Conservation (phyloP, 2,888 invertebrate genomes). For the Stenoptilia bipunctidactyla region DNA sequence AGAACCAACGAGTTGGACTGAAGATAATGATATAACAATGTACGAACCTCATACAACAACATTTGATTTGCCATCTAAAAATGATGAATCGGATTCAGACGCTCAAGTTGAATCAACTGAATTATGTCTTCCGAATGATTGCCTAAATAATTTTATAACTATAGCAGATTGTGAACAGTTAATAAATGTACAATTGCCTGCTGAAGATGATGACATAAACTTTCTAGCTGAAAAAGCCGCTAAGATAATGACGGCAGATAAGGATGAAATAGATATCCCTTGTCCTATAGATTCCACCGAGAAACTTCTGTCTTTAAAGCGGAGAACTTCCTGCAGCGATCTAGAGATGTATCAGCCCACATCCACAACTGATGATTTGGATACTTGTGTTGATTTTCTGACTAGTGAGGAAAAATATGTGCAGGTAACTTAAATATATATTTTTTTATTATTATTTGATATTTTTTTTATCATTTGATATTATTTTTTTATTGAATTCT, state of each 20-base stretch:
- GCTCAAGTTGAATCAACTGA: slow-evolving; percentile 50
- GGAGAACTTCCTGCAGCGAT: slow-evolving; percentile 54
- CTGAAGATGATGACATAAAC: slow-evolving; percentile 50
- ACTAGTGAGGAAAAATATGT: slow-evolving; percentile 50
- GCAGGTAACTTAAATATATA: slow-evolving; percentile 30
- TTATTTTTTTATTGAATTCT: too few species aligned
- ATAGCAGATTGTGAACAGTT: slow-evolving; percentile 46
- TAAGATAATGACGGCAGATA: slow-evolving; percentile 55
- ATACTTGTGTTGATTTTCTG: slow-evolving; percentile 42
- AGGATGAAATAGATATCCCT: slow-evolving; percentile 26
- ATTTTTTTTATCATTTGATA: too few species aligned
- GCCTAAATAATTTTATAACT: slow-evolving; percentile 56
- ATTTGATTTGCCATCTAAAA: slow-evolving; percentile 45
- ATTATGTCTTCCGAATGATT: slow-evolving; percentile 55
- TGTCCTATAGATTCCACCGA: slow-evolving; percentile 35
- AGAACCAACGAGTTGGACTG: slow-evolving; percentile 35
- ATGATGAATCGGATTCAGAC: slow-evolving; percentile 57
- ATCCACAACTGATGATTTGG: slow-evolving; percentile 57
- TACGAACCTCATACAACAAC: slow-evolving; percentile 63
- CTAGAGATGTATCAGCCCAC: slow-evolving; percentile 60
- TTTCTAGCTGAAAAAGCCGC: slow-evolving; percentile 56
- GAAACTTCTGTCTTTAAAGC: slow-evolving; percentile 33
- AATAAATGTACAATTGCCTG: slow-evolving; percentile 33
- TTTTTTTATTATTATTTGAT: too few species aligned
- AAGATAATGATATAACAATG: slow-evolving; percentile 60